Conservation (phyloP, 2,888 invertebrate species). For the Eumacrocentrus americanus region DNA sequence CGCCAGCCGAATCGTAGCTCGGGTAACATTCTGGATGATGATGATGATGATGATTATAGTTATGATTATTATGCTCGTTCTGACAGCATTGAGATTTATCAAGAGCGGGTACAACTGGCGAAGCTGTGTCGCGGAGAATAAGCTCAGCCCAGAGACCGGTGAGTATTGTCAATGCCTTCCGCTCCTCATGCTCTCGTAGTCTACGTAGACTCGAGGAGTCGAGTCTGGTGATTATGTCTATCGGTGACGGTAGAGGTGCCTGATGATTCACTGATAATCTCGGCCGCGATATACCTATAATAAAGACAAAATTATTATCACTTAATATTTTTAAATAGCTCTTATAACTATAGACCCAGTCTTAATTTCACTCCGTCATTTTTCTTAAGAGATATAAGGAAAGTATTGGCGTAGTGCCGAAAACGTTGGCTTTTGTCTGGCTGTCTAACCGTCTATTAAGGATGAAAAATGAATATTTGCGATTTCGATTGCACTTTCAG, state of each 20-base stretch:
- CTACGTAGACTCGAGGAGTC: constrained; percentile 66
- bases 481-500: no score
- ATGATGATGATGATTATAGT: no score
- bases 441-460: no score
- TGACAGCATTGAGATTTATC: constrained; percentile 47
- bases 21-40: constrained; percentile 68
- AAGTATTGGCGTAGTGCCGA: no score
- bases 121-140: constrained; percentile 74
- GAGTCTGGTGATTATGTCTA: constrained; percentile 67
- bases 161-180: constrained; percentile 79
- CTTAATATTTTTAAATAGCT: not conserved
- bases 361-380: no score
- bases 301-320: constrained; percentile 9
- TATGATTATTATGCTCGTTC: no score
- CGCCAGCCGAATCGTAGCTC: constrained; percentile 44
- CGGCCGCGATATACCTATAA: constrained; percentile 63
- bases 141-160: constrained; percentile 82
- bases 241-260: constrained; percentile 69
- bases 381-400: no score
- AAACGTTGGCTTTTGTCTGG: no score
- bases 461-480: no score
- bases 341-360: no score
- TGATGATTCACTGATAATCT: constrained; percentile 66
- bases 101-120: constrained; percentile 67
- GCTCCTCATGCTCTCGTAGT: constrained; percentile 68